Base-by-base conservation (phyloP, 2,888 invertebrate genomes). In the Papilio elwesi region DNA sequence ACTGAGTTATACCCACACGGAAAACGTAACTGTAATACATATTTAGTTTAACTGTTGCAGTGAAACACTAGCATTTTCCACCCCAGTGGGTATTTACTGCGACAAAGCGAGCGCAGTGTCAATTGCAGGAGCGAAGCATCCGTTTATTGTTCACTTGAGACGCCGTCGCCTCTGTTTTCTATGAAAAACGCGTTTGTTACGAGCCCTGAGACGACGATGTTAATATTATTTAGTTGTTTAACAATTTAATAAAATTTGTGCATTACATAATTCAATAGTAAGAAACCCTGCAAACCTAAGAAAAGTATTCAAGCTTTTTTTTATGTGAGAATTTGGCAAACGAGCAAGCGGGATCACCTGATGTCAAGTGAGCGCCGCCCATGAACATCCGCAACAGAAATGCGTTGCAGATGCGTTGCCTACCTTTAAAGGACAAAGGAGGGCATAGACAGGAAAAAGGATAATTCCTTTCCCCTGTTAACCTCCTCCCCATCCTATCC, bases 121-220 rank as follows among this genome's bases (percentile, higher is more conserved):
- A 53, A 55, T 52, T 67, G 67, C 67, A 53, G 55, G 36, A 16
- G 53, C 47, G 16, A 38, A 43, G 67, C 26, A 16, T 52, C 16
- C 43, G 55, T 47, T 67, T 55, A 67, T 47, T 16, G 67, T 53
- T 43, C 67, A 55, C 66, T 67, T 53, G 66, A 52, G 52, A 67
- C 47, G 53, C 36, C 9, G 10, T 53, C 52, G 51, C 43, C 66
- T 12, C 47, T 15, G 47, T 67, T 67, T 55, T 59, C 36, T 59
- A 59, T 59, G 59, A 59, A 59, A 59, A 59, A 59, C 59, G 59
- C 38, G 38, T 59, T 38, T 38, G 38, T 38, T 59, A 59, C 59
- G 59, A 59, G 59, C 59, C 59, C 59, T 38, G 59, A 59, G 59
- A 59, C 59, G 57, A 57, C 57, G 38, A 59, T 36, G 38, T 38